These are phyloP conservation scores for Cheilosia vernalis DNA, from an alignment of 2,888 invertebrate genomes.

Conservation along the genomic window DNA sequence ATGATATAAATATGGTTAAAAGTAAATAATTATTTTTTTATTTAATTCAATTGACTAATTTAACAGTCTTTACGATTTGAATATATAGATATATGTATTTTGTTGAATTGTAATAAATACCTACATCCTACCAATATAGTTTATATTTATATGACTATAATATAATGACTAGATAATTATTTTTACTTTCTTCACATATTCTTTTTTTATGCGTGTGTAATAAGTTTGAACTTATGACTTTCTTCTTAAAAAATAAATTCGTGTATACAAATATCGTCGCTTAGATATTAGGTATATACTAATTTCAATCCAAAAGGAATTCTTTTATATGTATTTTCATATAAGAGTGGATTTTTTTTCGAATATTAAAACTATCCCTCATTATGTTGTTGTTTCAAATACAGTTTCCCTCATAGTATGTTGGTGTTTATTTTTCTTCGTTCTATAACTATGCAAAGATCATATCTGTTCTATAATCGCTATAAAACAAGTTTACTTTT, in stretches of 20 bases:
- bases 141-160: constrained; percentile 20
- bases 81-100: constrained; percentile 44
- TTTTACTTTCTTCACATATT: constrained; percentile 10
- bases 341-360: no score
- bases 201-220: not conserved
- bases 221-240: constrained; percentile 39
- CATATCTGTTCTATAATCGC: no score
- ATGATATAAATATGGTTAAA: constrained; percentile 49
- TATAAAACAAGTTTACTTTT: no score
- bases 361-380: no score
- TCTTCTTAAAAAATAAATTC: constrained; percentile 5
- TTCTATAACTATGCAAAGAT: no score
- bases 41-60: constrained; percentile 71
- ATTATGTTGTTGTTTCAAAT: no score
- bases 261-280: constrained; percentile 9
- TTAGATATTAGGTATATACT: not conserved
- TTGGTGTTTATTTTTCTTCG: no score
- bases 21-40: constrained; percentile 53
- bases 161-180: constrained; percentile 48
- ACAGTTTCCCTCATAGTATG: no score
- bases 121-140: constrained; percentile 26
- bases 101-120: constrained; percentile 56
- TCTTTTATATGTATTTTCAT: not conserved
- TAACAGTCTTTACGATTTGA: constrained; percentile 71
- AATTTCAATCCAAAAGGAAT: not conserved